Evolutionary conservation across 2,888 invertebrate genomes (phyloP), one percentile per base, ranked within the genome.

Genomic region (Nomada lathburiana): DNA sequence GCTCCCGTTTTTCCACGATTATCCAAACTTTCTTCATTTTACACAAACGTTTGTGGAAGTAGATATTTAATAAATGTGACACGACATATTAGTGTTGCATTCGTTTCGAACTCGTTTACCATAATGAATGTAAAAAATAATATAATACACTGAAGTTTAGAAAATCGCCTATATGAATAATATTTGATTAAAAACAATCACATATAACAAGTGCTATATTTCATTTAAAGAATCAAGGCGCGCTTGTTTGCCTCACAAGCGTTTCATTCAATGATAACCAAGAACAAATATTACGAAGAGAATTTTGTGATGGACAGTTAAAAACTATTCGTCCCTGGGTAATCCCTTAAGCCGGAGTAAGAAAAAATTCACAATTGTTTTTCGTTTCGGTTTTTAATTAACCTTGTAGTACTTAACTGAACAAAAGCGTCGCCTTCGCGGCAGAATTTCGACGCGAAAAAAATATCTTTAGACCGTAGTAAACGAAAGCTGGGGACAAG

Each of bases 381-480:
- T 20, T 20, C 16, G 16, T 23, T 52, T 44, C 20, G 23, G 23
- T 20, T 44, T 18, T 29, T 55, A 67, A 50, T 42, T 50, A 77
- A 77, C 60, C 62, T 62, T 26, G 62, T 0, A 29, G 26, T 52
- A 20, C 74, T 81, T 62, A 26, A 67, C 16, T 42, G 23, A 18
- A 75, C 60, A 70, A 80, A 62, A 53, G 55, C 53, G 26, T 36
- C 73, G 60, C 70, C 55, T 62, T 67, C 62, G 26, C 7, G 69
- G 64, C 20, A 47, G 53, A 57, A 64, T 52, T 65, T 67, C 55
- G 23, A 26, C 63, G 50, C 63, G 55, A 18, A 50, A 23, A 23
- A 70, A 63, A 64, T 29, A 55, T 70, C 59, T 42, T 26, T 20
- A 67, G 55, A 57, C 36, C 26, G 59, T 55, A 60, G 59, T 57